Evolutionary conservation across 2,888 invertebrate genomes (phyloP), one percentile per base, ranked within the genome.

Genomic region (Synergus laeviventris): DNA sequence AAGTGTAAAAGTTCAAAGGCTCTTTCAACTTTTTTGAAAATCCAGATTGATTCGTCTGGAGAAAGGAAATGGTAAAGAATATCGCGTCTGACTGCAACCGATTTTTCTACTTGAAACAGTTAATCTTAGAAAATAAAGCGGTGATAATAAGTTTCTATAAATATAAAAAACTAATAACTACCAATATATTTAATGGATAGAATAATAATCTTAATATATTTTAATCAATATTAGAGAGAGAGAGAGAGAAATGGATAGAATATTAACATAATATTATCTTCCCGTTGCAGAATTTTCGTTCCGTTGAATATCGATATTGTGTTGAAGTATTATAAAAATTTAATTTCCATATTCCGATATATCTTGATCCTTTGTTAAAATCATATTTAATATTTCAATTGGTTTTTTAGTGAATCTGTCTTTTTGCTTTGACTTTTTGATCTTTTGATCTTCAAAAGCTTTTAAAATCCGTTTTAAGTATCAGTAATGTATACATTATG

Each of bases 1-100:
- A 66, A 45, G 45, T 45, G 45, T 11, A 45, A 39, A 66, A 66
- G 24, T n/a, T 66, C 66, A 66, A 66, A 66, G 66, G 45, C 31
- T 66, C 45, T 45, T 45, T 66, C 16, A 42, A 4, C 66, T 66
- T 66, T 45, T 66, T 45, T 24, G 7, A 18, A 45, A 66, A 66
- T 66, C 24, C 45, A 66, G 45, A 66, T 66, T 24, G 66, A 66
- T 66, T 45, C 45, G 24, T 42, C 24, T 9, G 45, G 66, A 1
- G 38, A 39, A 21, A 39, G 39, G 21, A 18, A 4, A 64, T 12
- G n/a, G n/a, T 18, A 21, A 21, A 64, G 14, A 12, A 42, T 31
- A 31, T 31, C 31, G 31, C 7, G 39, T 38, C n/a, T n/a, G 16
- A 9, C 38, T 36, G 9, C 2, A n/a, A 0, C 5, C 0, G 16